Base-by-base conservation (phyloP, 2,888 invertebrate genomes). In the Apocheima hispidaria region DNA sequence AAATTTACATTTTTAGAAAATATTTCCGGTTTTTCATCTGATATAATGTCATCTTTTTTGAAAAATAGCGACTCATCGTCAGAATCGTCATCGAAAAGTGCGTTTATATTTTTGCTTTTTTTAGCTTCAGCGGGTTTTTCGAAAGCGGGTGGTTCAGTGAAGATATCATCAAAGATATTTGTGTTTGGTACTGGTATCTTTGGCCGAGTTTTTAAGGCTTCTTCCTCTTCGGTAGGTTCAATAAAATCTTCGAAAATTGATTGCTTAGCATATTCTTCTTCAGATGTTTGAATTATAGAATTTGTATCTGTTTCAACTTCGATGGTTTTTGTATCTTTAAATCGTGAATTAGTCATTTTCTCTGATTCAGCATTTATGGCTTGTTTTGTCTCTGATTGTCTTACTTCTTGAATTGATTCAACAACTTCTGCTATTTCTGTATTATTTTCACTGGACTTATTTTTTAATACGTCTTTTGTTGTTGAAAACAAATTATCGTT, bases 31-130 rank as follows among this genome's bases (percentile, higher is more conserved):
- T 81, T 83, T 16, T 90, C 91, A 70, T 90, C 89, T 9, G 73
- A 74, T 4, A 83, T 73, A 0, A 73, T 71, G 38, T 89, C 88
- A 69, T 83, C 83, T 67, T 88, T 90, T 65, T 87, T 90, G 57
- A 91, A 91, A 70, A 92, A 92, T 38, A 90, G 66, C 2, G 86
- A 74, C 69, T 92, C 92, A 54, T 92, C 92, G 59, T 92, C 92
- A 0, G 92, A 92, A 71, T 93, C 92, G 58, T 92, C 91, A 58
- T 91, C 92, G 33, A 91, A 92, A 30, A 92, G 72, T 0, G 92
- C 92, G 57, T 92, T 92, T 0, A 92, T 77, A 44, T 92, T 92
- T 77, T 86, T 86, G 69, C 86, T 88, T 41, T 75, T 86, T 64
- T 92, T 92, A 0, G 85, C 79, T 71, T 92, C 91, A 61, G 82